Conservation (phyloP, 2,888 invertebrate genomes). For the Mimachlamys varia region DNA sequence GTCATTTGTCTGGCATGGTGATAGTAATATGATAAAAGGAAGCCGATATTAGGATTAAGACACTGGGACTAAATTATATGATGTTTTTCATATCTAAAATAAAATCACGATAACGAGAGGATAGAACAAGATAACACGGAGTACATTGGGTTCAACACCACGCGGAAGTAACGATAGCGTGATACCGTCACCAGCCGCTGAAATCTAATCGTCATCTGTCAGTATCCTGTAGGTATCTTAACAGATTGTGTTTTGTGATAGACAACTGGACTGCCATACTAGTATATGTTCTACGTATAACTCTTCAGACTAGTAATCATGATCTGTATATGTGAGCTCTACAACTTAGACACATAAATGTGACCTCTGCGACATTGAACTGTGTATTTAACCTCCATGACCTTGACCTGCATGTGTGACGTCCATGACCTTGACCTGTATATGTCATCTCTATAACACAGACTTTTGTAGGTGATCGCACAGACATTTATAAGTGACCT, state of each 20-base stretch:
- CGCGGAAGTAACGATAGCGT: not conserved
- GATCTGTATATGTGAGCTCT: constrained; percentile 2
- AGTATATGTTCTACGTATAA: not conserved
- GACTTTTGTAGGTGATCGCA: not conserved
- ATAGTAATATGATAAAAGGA: no score
- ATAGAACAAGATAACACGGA: not conserved
- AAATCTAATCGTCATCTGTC: not conserved
- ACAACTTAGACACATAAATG: not conserved
- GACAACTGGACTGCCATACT: no score
- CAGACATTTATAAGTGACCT: not conserved
- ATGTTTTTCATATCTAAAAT: not conserved
- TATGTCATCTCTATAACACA: not conserved
- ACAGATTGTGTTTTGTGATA: no score
- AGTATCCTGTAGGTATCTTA: not conserved
- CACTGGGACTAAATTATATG: no score
- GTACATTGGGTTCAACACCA: not conserved
- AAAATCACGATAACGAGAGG: not conserved
- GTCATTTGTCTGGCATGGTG: no score
- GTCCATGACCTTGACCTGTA: not conserved
- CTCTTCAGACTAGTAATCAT: not conserved
- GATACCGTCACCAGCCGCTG: not conserved
- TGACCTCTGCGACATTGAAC: not conserved
- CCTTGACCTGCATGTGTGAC: not conserved
- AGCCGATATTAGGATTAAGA: no score
- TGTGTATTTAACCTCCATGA: not conserved